Percentiles rank a stretch among this genome's conserved stretches.
Conservation (phyloP, 1,140 invertebrate species). For the Liolophura sinensis region DNA sequence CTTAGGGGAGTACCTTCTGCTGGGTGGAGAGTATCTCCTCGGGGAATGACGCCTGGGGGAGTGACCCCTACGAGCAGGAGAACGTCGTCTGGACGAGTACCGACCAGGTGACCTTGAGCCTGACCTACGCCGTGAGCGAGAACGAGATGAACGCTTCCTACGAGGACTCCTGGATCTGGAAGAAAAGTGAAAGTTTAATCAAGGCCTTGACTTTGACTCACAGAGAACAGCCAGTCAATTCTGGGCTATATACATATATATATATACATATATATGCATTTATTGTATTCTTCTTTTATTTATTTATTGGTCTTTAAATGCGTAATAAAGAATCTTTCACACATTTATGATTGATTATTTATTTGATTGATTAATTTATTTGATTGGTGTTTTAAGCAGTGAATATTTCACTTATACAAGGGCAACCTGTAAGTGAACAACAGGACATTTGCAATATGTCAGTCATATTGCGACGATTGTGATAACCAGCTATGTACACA, state of each 20-base stretch:
- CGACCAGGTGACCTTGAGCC: slow-evolving; percentile 6
- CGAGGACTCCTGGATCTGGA: slow-evolving; percentile 40
- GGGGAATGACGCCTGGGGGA: slow-evolving; percentile 12
- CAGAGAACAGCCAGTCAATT: background rate
- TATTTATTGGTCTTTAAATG: no score
- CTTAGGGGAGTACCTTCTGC: slow-evolving; percentile 13
- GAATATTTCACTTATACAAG: background rate
- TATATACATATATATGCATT: no score
- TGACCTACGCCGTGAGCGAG: background rate
- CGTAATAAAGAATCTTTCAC: no score
- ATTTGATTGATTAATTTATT: no score
- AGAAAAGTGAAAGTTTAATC: slow-evolving; percentile 9
- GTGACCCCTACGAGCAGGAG: slow-evolving; percentile 26
- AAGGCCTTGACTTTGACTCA: background rate
- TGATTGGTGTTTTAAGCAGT: no score
- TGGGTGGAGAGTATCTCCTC: slow-evolving; percentile 11
- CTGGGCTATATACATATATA: no score
- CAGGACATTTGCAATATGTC: no score
- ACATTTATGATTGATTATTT: no score
- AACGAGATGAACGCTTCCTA: slow-evolving; percentile 19
- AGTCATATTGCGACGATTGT: no score
- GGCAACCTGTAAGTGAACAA: no score
- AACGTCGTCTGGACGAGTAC: slow-evolving; percentile 37
- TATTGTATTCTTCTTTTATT: no score
- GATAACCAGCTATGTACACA: no score